These are phyloP conservation scores for Scaptomyza montana DNA, from an alignment of 1,140 invertebrate species.

Conservation along the genomic window DNA sequence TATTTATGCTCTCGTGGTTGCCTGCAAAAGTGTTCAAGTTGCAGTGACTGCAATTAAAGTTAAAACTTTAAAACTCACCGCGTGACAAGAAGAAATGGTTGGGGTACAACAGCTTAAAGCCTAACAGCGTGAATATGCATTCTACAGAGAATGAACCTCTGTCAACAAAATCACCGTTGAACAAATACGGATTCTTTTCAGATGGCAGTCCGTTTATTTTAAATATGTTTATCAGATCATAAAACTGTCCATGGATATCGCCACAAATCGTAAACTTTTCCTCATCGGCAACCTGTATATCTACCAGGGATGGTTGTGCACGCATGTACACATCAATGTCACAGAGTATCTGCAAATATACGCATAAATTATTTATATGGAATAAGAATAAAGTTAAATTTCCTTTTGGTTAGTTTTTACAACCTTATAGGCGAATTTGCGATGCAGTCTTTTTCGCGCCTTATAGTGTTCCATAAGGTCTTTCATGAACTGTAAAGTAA, in stretches of 20 bases:
- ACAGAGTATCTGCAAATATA: conserved; percentile 91
- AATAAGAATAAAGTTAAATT: background rate
- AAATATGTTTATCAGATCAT: conserved; percentile 99
- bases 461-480: conserved; percentile 96
- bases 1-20: conserved; percentile 98
- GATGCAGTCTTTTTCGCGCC: conserved; percentile 96
- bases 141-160: conserved; percentile 99
- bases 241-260: conserved; percentile 99
- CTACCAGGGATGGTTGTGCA: conserved; percentile 93
- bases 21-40: conserved; percentile 86
- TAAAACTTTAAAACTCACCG: conserved; percentile 87
- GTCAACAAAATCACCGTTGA: conserved; percentile 96
- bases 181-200: conserved; percentile 95
- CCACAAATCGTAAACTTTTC: conserved; percentile 99
- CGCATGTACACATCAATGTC: conserved; percentile 95
- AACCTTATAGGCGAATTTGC: conserved; percentile 99
- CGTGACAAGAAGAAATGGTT: conserved; percentile 99
- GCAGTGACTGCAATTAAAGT: background rate
- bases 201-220: conserved; percentile 98
- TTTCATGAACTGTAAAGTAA: conserved; percentile 92
- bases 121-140: conserved; percentile 98
- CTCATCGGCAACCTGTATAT: conserved; percentile 93
- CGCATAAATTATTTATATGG: background rate
- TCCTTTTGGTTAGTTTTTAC: background rate
- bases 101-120: conserved; percentile 98